Percentiles rank a stretch among this genome's conserved stretches.
Conservation (phyloP, 2,113 vertebrate genomes). For the Campylorhamphus procurvoides region DNA sequence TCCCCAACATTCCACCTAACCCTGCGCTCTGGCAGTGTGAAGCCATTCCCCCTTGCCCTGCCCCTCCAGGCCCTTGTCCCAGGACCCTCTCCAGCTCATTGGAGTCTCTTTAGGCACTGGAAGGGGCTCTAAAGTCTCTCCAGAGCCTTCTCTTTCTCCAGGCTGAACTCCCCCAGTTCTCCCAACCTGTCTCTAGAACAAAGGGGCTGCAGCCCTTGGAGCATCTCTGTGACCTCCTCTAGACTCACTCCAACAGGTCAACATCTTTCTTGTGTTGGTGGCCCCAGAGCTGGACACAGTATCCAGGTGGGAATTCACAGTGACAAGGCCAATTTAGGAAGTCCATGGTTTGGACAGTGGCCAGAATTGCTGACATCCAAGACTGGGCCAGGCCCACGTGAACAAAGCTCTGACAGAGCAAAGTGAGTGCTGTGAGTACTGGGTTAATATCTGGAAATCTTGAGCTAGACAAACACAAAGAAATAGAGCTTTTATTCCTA, state of each 20-base stretch:
- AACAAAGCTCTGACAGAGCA: not conserved
- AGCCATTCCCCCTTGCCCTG: not conserved
- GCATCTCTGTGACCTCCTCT: fast-evolving
- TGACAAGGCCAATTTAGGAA: not conserved
- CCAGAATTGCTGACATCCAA: not conserved
- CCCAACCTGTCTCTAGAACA: not conserved
- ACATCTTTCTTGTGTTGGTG: not conserved
- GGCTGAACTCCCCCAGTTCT: not conserved
- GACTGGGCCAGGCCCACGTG: not conserved
- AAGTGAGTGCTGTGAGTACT: not conserved
- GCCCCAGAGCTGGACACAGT: not conserved
- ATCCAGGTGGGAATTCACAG: not conserved
- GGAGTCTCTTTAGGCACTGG: not conserved
- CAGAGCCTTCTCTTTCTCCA: not conserved
- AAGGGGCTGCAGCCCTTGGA: not conserved
- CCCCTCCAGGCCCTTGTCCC: not conserved
- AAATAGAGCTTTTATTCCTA: constrained; percentile 43
- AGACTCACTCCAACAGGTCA: not conserved
- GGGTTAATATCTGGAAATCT: constrained; percentile 2
- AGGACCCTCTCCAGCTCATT: not conserved
- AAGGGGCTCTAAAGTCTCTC: not conserved
- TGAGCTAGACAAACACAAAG: not conserved
- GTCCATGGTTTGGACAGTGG: not conserved
- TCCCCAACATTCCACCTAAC: fast-evolving
- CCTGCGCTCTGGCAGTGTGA: not conserved